These are phyloP conservation scores for Amblyraja radiata DNA, from an alignment of 2,797 vertebrate species.

Conservation along the genomic window DNA sequence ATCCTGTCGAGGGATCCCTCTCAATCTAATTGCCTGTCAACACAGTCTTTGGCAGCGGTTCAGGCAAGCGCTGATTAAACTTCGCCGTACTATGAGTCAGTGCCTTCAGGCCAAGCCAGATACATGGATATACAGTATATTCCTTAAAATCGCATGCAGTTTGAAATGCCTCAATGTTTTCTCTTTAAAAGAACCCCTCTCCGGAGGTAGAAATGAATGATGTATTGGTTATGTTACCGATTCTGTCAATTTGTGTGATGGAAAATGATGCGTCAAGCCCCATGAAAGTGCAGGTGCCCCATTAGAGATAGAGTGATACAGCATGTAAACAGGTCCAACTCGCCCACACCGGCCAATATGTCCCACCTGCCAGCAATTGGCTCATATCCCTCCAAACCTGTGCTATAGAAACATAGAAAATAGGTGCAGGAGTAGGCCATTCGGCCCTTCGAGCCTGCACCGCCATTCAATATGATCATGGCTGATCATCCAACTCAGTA, in stretches of 20 bases:
- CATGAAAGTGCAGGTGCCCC: too few species aligned
- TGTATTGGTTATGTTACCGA: not conserved
- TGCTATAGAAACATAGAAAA: too few species aligned
- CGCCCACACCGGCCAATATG: too few species aligned
- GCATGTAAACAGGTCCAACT: too few species aligned
- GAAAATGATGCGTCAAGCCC: not conserved
- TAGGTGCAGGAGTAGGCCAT: too few species aligned
- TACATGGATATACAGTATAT: not conserved
- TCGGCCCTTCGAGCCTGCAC: too few species aligned
- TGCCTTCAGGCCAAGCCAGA: not conserved
- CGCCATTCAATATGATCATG: too few species aligned
- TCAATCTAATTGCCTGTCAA: not conserved
- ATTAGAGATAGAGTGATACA: too few species aligned
- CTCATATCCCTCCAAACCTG: too few species aligned
- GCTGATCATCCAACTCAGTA: too few species aligned
- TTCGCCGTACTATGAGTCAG: not conserved
- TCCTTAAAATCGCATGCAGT: not conserved
- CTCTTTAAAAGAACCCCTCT: not conserved
- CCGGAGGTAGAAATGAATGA: not conserved
- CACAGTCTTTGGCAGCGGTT: not conserved
- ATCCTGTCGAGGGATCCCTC: not conserved
- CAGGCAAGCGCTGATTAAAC: not conserved
- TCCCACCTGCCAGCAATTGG: too few species aligned
- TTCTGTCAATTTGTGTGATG: not conserved
- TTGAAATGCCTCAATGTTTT: not conserved